Evolutionary conservation across 1,140 invertebrate genomes (phyloP).

Genomic region (Zophobas morio): DNA sequence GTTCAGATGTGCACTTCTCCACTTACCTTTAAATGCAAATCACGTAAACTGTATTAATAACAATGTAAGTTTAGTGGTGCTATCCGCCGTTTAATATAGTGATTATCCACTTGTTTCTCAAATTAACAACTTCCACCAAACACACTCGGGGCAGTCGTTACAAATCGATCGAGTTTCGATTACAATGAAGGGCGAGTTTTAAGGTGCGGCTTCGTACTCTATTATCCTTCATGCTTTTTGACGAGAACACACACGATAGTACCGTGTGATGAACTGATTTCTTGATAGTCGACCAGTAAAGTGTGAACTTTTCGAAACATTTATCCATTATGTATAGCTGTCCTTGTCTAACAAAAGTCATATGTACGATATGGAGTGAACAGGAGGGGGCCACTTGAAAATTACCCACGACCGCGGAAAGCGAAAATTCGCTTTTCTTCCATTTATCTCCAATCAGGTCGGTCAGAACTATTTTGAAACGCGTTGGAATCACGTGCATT

Average conservation of each 20-base stretch:
- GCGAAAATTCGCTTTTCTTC: neutral
- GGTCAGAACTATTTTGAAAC: slow-evolving; percentile 5
- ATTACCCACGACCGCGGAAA: slow-evolving; percentile 7
- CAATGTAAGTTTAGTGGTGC: slow-evolving; percentile 23
- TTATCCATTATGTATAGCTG: slow-evolving; percentile 27
- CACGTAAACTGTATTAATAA: slow-evolving; percentile 28
- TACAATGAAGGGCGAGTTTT: slow-evolving; percentile 36
- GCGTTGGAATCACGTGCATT: neutral
- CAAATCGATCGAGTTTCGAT: slow-evolving; percentile 21
- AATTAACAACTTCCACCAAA: slow-evolving; percentile 21
- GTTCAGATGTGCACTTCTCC: neutral
- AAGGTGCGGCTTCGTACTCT: slow-evolving; percentile 27
- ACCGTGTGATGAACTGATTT: slow-evolving; percentile 21
- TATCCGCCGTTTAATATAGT: slow-evolving; percentile 10
- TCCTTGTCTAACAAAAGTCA: slow-evolving; percentile 19
- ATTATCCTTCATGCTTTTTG: slow-evolving; percentile 31
- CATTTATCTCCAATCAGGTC: slow-evolving; percentile 6
- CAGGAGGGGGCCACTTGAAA: slow-evolving; percentile 29
- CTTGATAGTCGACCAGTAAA: slow-evolving; percentile 24
- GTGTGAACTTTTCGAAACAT: slow-evolving; percentile 31
- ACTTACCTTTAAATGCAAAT: slow-evolving; percentile 34
- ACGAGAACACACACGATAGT: neutral
- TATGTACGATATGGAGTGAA: slow-evolving; percentile 8
- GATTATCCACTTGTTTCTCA: slow-evolving; percentile 26
- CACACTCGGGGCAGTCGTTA: slow-evolving; percentile 1